Base-by-base conservation (phyloP, 2,888 invertebrate species). In the Gastracanthus pulcherrimus region DNA sequence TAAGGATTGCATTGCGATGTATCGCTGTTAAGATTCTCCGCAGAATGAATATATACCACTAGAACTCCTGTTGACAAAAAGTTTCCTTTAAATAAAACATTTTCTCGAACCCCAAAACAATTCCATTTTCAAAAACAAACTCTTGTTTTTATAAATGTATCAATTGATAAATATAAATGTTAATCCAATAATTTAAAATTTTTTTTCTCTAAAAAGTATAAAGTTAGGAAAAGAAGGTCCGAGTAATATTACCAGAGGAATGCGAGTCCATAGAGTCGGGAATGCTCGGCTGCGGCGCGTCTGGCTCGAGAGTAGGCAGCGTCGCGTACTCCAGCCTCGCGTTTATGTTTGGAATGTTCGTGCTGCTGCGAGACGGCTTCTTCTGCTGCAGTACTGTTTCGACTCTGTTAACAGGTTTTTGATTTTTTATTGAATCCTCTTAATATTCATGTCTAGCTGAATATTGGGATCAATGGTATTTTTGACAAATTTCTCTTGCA, bases 11-110 rank as follows among this genome's bases (percentile, higher is more conserved):
- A 93, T 26, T 90, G 90, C 3, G 89, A 88, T 66, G 88, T 87
- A 83, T 93, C 93, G 77, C 87, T 87, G 75, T 90, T 89, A 23
- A 93, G 90, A 85, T 92, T 92, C 66, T 90, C 90, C n/a, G 93
- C 93, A 60, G 92, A 91, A 87, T 93, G 93, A 76, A 93, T 90
- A 85, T 92, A 92, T 16, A 93, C 92, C 83, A 92, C 92, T 83
- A 93, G 85, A 45, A 93, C 93, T 31, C 93, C 93, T 87, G 91
- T 38, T 23, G 26, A 51, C 5, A 26, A 45, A 64, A 19, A 38
- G 36, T 6, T 13, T 16, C n/a, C 5, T 13, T 16, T 4, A n/a
- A 31, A 29, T 16, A 31, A 60, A 29, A 2, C 31, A 16, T 31
- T 6, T 29, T 26, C 26, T 29, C 4, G 58, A 58, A 5, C 26